A percentile compares a stretch with the other conserved stretches of the same genome.
These are phyloP conservation scores for Ischnura elegans DNA, from an alignment of 2,888 invertebrate genomes.

Conservation along the genomic window DNA sequence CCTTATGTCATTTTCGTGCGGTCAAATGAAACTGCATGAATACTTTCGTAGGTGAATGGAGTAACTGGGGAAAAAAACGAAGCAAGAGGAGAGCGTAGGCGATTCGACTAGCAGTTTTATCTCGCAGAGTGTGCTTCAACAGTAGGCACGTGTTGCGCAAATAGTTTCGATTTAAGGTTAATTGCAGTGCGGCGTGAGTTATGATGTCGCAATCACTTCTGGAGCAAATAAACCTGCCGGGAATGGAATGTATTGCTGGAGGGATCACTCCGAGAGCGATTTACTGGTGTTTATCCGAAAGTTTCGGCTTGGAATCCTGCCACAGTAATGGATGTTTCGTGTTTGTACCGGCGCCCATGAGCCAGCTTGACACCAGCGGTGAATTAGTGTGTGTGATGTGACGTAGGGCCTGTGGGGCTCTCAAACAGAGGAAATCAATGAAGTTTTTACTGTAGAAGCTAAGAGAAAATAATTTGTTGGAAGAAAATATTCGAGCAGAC, in stretches of 20 bases:
- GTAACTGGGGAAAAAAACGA: too few relatives aligned
- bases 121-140: not conserved
- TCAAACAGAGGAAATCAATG: too few relatives aligned
- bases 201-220: not conserved
- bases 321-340: slow-evolving; percentile 17
- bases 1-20: too few relatives aligned
- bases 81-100: not conserved
- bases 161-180: not conserved
- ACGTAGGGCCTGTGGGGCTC: too few relatives aligned
- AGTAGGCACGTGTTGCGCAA: not conserved
- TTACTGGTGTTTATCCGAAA: not conserved
- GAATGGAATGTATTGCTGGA: not conserved
- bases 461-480: too few relatives aligned
- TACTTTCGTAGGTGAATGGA: not conserved
- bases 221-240: not conserved
- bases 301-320: not conserved
- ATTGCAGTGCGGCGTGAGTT: not conserved
- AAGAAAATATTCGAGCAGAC: too few relatives aligned
- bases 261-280: not conserved
- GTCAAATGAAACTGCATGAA: too few relatives aligned
- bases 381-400: not conserved
- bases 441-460: too few relatives aligned
- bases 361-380: not conserved
- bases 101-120: not conserved
- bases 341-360: not conserved